Percentiles rank a stretch among this genome's conserved stretches.
Evolutionary conservation across 64 coral and sea anemone species (phyloP).

Genomic region (Porites australiensis): DNA sequence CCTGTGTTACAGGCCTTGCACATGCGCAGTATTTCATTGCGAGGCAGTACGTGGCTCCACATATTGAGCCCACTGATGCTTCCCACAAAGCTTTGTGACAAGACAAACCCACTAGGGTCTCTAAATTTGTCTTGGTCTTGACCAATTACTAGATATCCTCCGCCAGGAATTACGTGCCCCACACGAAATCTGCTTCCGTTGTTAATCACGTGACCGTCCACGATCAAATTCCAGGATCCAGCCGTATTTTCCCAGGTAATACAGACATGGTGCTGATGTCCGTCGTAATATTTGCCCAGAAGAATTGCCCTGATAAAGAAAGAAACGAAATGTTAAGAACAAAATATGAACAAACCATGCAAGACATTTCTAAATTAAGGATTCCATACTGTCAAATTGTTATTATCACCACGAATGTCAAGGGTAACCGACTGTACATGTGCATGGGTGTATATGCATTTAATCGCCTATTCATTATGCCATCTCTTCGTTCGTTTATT

Average conservation of each 20-base stretch:
- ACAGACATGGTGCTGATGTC: background rate
- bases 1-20: background rate
- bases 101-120: background rate
- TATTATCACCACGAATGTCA: too few relatives aligned
- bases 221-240: background rate
- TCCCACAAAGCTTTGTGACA: background rate
- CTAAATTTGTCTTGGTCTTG: conserved; percentile 16
- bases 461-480: too few relatives aligned
- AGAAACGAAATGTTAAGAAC: too few relatives aligned
- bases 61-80: conserved; percentile 1
- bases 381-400: too few relatives aligned
- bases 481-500: too few relatives aligned
- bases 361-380: too few relatives aligned
- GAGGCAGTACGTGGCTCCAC: conserved; percentile 2
- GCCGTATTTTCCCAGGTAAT: background rate
- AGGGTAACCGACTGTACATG: too few relatives aligned
- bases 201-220: background rate
- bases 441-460: too few relatives aligned
- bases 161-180: background rate
- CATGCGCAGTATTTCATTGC: conserved; percentile 26
- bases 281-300: background rate
- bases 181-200: background rate
- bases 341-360: too few relatives aligned
- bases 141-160: background rate
- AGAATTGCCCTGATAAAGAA: background rate